Evolutionary conservation across 1,140 invertebrate species (phyloP).

Genomic region (Brachionus rotundiformis): DNA sequence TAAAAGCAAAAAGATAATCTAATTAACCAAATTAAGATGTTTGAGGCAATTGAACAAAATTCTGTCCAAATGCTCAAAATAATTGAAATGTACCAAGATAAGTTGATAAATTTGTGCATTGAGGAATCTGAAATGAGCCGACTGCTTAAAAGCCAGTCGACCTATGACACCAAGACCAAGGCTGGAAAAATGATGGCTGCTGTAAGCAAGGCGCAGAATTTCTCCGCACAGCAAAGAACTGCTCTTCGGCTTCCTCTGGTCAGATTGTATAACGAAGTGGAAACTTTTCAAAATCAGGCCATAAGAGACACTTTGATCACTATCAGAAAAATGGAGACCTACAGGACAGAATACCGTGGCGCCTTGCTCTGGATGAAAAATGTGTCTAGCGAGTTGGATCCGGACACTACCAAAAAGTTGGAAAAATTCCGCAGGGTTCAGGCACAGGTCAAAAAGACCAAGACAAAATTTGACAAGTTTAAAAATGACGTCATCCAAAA

Average conservation of each 20-base stretch:
- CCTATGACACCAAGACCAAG: conserved; percentile 76
- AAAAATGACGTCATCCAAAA: conserved; percentile 95
- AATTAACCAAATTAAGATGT: conserved; percentile 68
- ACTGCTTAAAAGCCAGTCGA: conserved; percentile 91
- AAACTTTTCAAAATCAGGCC: conserved; percentile 89
- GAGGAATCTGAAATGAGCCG: conserved; percentile 91
- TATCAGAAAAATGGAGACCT: conserved; percentile 87
- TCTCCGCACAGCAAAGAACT: conserved; percentile 89
- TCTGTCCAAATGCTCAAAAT: conserved; percentile 83
- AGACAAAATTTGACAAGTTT: conserved; percentile 86
- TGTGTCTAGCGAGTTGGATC: conserved; percentile 89
- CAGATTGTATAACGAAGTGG: conserved; percentile 80
- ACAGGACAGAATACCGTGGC: conserved; percentile 89
- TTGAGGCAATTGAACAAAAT: conserved; percentile 89
- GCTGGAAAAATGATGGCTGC: conserved; percentile 89
- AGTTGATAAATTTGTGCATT: conserved; percentile 86
- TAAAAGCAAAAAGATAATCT: neutral
- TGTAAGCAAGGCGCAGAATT: conserved; percentile 88
- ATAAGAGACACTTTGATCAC: conserved; percentile 88
- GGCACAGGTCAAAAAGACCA: conserved; percentile 73
- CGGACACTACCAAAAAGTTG: conserved; percentile 89
- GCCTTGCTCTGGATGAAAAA: conserved; percentile 99
- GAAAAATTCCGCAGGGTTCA: conserved; percentile 91
- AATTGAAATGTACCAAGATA: conserved; percentile 90
- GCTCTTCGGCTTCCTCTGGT: conserved; percentile 81